phyloP scores from a whole-genome alignment of 2,888 invertebrate genomes.

The Embidobia sp. region DNA sequence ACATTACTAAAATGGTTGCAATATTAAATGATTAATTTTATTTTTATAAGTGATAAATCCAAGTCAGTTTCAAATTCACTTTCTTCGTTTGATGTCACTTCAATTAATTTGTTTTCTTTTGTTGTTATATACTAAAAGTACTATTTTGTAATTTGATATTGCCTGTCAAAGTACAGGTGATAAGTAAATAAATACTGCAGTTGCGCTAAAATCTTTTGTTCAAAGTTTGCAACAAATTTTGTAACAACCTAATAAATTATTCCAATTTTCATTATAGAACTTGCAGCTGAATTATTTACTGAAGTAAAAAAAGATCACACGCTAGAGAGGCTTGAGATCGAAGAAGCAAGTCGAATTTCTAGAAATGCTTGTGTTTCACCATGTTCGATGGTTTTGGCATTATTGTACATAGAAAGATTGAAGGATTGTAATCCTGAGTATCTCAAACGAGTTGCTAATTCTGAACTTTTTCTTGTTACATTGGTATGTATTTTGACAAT shows the following conservation, averaged over 20 bases:
- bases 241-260: too few relatives aligned
- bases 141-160: too few relatives aligned
- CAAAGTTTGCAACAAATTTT: too few relatives aligned
- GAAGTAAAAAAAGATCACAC: constrained; percentile 89
- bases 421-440: constrained; percentile 91
- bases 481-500: constrained; percentile 84
- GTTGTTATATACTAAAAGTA: too few relatives aligned
- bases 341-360: constrained; percentile 89
- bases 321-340: constrained; percentile 88
- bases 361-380: constrained; percentile 94
- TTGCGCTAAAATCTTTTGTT: too few relatives aligned
- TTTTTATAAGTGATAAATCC: too few relatives aligned
- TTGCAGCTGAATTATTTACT: constrained; percentile 93
- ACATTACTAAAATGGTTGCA: too few relatives aligned
- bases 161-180: too few relatives aligned
- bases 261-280: constrained; percentile 83
- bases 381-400: constrained; percentile 94
- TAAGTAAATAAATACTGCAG: neutral
- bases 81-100: too few relatives aligned
- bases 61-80: too few relatives aligned
- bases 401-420: constrained; percentile 96
- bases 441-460: constrained; percentile 91
- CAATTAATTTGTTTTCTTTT: too few relatives aligned
- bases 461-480: constrained; percentile 96
- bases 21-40: too few relatives aligned